Percentiles rank a stretch among this genome's conserved stretches.
phyloP scores from a whole-genome alignment of 2,888 invertebrate species.

The Timema podura region DNA sequence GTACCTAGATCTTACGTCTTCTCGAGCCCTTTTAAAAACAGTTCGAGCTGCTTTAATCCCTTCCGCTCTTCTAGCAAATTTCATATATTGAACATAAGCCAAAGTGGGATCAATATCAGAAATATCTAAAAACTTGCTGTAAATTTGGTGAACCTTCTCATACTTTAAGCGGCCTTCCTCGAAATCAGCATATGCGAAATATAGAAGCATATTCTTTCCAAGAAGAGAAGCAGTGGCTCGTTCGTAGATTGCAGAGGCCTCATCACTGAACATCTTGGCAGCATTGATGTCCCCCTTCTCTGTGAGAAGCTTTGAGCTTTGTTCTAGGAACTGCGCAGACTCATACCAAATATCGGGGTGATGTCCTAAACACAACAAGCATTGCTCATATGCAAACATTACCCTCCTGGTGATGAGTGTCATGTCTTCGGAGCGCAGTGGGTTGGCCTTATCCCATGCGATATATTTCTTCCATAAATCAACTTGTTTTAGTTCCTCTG shows the following conservation, averaged over 20 bases:
- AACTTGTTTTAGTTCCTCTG: constrained; percentile 92
- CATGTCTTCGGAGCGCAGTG: constrained; percentile 92
- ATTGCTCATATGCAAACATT: constrained; percentile 98
- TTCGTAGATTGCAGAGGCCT: constrained; percentile 93
- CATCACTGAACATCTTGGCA: constrained; percentile 88
- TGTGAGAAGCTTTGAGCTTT: constrained; percentile 86
- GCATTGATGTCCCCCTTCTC: constrained; percentile 96
- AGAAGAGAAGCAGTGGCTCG: constrained; percentile 86
- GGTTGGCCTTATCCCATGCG: constrained; percentile 95
- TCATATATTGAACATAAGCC: constrained; percentile 98
- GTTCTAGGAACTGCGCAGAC: constrained; percentile 94
- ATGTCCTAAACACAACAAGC: constrained; percentile 91
- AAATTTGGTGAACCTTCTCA: constrained; percentile 94
- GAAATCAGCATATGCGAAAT: constrained; percentile 98
- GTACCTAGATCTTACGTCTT: constrained; percentile 76
- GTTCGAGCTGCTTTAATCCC: constrained; percentile 94
- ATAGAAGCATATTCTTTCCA: constrained; percentile 86
- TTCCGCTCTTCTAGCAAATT: constrained; percentile 94
- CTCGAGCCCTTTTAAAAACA: constrained; percentile 92
- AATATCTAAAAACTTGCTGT: constrained; percentile 85
- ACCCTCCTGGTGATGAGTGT: constrained; percentile 89
- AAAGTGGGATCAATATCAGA: constrained; percentile 92
- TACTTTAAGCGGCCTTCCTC: constrained; percentile 96
- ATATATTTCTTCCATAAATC: constrained; percentile 99
- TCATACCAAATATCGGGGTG: constrained; percentile 99